Base-by-base conservation (phyloP, 2,113 vertebrate species). In the Indicator indicator region DNA sequence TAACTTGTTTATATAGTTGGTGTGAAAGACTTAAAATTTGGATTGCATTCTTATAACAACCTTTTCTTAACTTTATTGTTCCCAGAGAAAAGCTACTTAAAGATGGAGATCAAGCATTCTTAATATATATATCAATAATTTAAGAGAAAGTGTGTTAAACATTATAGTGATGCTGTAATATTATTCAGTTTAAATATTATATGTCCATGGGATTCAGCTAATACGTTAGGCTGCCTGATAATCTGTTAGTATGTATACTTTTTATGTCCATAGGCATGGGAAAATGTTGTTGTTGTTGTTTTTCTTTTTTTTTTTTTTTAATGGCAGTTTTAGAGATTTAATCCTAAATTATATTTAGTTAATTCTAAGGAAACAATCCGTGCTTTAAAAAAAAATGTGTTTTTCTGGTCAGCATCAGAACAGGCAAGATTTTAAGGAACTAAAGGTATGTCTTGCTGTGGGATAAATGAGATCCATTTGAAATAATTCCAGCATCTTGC, bases 181-280 rank as follows among this genome's bases (percentile, higher is more conserved):
- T 3, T 56, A 56, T 79, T 60, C 40, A 67, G 6, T 4, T 64
- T 50, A 80, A 86, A 68, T 74, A 70, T 13, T 44, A 2, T 13
- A 55, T 65, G 3, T 54, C 11, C 33, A 30, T 32, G 11, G 19
- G 74, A 73, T 42, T 65, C 12, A 60, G 23, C 32, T 87, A 33
- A 27, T 46, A 26, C 50, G 12, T 70, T 50, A 63, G 2, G 8
- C 16, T 36, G 71, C 15, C 2, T 16, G 9, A 26, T 18, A 67
- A 33, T 3, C 11, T 69, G 5, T 48, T 9, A 48, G 2, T 21
- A 0, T 13, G 1, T 14, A 32, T 16, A 48, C 4, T 8, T 69
- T 70, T 50, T 58, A 7, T 42, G 36, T 55, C 12, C 3, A 1
- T 28, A 63, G 15, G 21, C 46, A 9, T 62, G 4, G 16, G 20